phyloP scores from a whole-genome alignment of 2,797 vertebrate genomes.

The Onychomys torridus region DNA sequence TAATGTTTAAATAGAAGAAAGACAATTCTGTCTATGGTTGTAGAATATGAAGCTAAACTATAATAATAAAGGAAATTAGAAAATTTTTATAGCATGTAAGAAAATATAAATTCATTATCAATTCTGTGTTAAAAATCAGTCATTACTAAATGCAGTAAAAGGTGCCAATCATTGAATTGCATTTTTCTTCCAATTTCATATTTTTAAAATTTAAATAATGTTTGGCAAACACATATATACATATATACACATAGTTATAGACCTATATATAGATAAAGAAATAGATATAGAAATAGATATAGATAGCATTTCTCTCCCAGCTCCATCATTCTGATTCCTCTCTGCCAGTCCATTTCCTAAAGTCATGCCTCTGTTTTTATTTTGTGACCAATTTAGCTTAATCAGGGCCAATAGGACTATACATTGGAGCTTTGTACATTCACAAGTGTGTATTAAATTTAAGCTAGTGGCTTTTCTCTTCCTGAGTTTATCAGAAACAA shows the following conservation, averaged over 20 bases:
- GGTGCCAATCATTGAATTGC: neutral
- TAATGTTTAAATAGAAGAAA: neutral
- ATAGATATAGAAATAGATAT: neutral
- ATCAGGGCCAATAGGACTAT: neutral
- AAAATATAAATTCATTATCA: neutral
- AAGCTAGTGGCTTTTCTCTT: neutral
- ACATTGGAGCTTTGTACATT: too few relatives aligned
- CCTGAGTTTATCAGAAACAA: neutral
- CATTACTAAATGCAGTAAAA: neutral
- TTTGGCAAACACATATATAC: too few relatives aligned
- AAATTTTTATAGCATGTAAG: neutral
- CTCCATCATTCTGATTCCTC: neutral
- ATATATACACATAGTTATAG: neutral
- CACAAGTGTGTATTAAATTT: neutral
- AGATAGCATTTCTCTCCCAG: too few relatives aligned
- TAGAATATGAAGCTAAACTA: neutral
- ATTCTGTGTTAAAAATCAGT: neutral
- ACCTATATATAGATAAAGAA: too few relatives aligned
- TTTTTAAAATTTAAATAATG: neutral
- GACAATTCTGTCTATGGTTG: neutral
- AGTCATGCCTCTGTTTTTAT: neutral
- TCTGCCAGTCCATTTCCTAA: neutral
- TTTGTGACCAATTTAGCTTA: neutral
- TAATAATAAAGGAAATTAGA: neutral
- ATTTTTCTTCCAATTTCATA: neutral